phyloP scores from a whole-genome alignment of 2,113 vertebrate species.

The Gymnorhina tibicen region DNA sequence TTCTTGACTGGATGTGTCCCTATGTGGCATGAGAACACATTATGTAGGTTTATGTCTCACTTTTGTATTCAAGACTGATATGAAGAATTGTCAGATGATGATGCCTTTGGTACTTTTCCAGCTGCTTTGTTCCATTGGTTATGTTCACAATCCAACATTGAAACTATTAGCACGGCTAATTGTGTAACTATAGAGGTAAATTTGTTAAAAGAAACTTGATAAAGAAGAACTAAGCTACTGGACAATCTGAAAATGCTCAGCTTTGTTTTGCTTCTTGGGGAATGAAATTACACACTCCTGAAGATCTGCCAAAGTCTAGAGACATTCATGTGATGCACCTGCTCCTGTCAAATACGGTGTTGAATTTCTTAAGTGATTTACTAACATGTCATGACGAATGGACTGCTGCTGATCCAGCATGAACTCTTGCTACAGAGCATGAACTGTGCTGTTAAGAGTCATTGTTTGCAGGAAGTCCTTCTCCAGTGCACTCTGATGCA shows the following conservation, averaged over 20 bases:
- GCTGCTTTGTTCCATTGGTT: not conserved
- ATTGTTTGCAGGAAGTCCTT: not conserved
- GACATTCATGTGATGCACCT: not conserved
- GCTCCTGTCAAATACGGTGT: not conserved
- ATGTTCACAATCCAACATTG: not conserved
- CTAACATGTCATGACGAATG: not conserved
- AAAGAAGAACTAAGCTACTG: not conserved
- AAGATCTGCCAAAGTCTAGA: not conserved
- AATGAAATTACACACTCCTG: not conserved
- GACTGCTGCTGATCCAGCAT: not conserved
- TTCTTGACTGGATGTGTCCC: not conserved
- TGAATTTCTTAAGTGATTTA: constrained; percentile 23
- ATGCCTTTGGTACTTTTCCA: not conserved
- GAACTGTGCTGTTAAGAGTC: not conserved
- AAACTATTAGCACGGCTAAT: not conserved
- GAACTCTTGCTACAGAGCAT: not conserved
- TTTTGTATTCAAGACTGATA: not conserved
- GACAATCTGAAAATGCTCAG: not conserved
- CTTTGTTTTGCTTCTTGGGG: not conserved
- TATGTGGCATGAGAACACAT: not conserved
- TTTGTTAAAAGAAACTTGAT: not conserved
- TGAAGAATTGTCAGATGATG: not conserved
- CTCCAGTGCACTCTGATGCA: not conserved
- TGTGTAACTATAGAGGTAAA: not conserved
- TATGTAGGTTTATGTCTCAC: not conserved